Percentiles rank a stretch among this genome's conserved stretches.
These are phyloP conservation scores for Listrodromus nycthemerus DNA, from an alignment of 2,888 invertebrate species.

Conservation along the genomic window DNA sequence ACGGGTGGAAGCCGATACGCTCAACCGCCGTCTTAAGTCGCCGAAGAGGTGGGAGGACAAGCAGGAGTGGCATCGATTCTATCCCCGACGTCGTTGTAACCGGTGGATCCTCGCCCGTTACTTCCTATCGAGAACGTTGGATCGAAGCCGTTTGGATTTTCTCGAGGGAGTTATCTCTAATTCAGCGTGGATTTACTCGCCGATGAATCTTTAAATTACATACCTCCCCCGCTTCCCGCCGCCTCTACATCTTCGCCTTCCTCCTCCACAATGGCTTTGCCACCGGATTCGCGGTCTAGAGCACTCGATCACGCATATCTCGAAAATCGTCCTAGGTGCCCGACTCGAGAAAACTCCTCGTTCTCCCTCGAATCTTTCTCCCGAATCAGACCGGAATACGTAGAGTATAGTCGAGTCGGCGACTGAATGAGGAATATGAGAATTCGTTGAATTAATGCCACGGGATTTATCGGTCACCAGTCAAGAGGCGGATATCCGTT, in stretches of 20 bases:
- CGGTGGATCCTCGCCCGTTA: constrained; percentile 75
- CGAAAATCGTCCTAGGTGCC: constrained; percentile 66
- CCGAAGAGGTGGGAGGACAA: constrained; percentile 19
- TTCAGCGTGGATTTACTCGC: constrained; percentile 86
- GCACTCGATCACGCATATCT: constrained; percentile 77
- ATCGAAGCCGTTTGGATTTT: constrained; percentile 78
- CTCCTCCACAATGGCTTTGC: constrained; percentile 55
- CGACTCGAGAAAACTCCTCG: constrained; percentile 28
- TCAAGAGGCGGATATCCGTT: constrained; percentile 36
- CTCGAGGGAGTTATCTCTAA: constrained; percentile 86
- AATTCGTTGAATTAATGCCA: constrained; percentile 37
- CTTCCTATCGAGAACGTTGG: constrained; percentile 67
- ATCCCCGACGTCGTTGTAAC: constrained; percentile 58
- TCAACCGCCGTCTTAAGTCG: constrained; percentile 13
- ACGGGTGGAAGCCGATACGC: constrained; percentile 14
- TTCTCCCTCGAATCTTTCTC: constrained; percentile 10
- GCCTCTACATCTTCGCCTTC: constrained; percentile 52
- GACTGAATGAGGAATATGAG: constrained; percentile 2
- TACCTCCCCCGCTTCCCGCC: constrained; percentile 75
- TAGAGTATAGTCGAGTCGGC: not conserved
- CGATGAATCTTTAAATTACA: constrained; percentile 87
- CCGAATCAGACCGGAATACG: constrained; percentile 18
- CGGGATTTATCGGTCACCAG: constrained; percentile 36
- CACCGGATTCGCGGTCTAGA: constrained; percentile 61
- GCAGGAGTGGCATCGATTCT: constrained; percentile 37